Evolutionary conservation across 2,113 vertebrate genomes (phyloP).

Genomic region (Tapirus terrestris): DNA sequence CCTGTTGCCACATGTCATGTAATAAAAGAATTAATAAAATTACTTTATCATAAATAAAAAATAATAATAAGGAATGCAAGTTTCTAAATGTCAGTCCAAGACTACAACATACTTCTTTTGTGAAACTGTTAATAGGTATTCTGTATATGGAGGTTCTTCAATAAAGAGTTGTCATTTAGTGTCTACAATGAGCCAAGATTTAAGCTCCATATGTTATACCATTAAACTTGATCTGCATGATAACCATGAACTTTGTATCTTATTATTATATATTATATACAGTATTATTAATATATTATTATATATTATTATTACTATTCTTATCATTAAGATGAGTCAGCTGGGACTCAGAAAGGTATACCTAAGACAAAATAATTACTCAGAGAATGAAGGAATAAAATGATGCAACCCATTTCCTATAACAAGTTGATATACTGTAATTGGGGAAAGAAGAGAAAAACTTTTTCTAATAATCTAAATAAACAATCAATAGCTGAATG

Average conservation of each 20-base stretch:
- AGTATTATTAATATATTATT: too few species aligned
- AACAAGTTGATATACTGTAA: background rate
- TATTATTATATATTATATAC: background rate
- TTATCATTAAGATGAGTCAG: background rate
- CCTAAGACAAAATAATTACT: background rate
- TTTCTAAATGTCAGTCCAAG: background rate
- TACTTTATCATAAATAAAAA: background rate
- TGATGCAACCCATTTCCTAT: background rate
- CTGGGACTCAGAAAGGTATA: background rate
- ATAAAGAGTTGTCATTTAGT: background rate
- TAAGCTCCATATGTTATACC: background rate
- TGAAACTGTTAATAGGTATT: background rate
- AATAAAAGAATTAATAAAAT: background rate
- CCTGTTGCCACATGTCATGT: background rate
- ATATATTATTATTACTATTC: background rate
- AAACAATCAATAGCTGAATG: background rate
- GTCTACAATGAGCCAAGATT: background rate
- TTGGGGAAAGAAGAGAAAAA: background rate
- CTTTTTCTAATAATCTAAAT: background rate
- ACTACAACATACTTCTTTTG: background rate
- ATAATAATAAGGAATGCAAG: background rate
- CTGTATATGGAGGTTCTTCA: background rate
- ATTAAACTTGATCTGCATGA: background rate
- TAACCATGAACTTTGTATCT: background rate
- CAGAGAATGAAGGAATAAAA: slow-evolving; percentile 41